Base-by-base conservation (phyloP, 1,140 invertebrate genomes). In the Achatina immaculata region DNA sequence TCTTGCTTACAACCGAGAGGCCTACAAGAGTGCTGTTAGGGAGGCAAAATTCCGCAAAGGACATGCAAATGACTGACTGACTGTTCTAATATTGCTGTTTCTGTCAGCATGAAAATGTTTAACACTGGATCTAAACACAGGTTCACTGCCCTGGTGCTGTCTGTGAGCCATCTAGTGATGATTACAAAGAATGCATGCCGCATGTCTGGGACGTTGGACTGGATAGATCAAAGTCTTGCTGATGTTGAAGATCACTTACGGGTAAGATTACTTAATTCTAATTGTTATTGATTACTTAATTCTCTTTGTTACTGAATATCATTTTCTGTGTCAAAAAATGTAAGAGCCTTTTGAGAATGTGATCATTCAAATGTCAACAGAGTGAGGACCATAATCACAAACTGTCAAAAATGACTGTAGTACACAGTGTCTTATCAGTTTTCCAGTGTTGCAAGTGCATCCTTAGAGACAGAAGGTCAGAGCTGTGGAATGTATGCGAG, bases 201-300 rank as follows among this genome's bases (percentile, higher is more conserved):
- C n/a, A 83, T 90, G 78, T 86, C 86, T 36, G 87, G 87, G 43
- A 88, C 82, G 6, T 81, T 89, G 62, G 91, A 93, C 38, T 95
- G 94, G 92, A 95, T 95, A 82, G 94, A 95, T 84, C 93, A 94
- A 86, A 92, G 93, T n/a, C 89, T 95, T 14, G 91, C 92, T 31
- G 94, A 95, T 80, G 94, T 95, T 92, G 94, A 95, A 85, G 92
- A 93, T 24, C 94, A 95, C 90, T 89, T 95, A 66, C 88, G 93
- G 83, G 93, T 94, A 83, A 82, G 85, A 83, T n/a, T 68, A 2
- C 38, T 43, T 51, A 51, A 14, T 51, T 11, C 24, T 24, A 51
- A 24, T 65, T 2, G 65, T 51, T 51, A 51, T 51, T 14, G 48
- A 24, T 11, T 51, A 51, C 11, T 11, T 14, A 14, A 14, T 51